phyloP scores from a whole-genome alignment of 1,140 invertebrate genomes.

The Octopus sinensis region DNA sequence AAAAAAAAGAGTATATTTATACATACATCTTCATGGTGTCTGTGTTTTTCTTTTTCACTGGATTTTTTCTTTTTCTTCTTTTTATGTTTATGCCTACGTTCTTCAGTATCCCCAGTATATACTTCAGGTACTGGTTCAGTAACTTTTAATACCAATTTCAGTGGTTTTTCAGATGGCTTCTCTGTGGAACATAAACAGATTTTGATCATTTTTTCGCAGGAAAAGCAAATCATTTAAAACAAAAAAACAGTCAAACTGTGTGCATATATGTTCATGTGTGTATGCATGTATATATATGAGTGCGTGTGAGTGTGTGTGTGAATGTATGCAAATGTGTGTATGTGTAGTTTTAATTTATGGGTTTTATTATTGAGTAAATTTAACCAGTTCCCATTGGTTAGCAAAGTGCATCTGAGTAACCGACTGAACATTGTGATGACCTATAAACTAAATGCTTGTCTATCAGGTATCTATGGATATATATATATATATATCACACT shows the following conservation, averaged over 20 bases:
- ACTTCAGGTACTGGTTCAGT: constrained; percentile 59
- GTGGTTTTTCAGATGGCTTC: constrained; percentile 55
- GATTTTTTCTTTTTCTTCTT: constrained; percentile 54
- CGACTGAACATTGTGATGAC: too few relatives aligned
- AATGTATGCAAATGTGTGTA: too few relatives aligned
- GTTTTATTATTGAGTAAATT: too few relatives aligned
- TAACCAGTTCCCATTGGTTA: too few relatives aligned
- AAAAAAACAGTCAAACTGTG: neutral
- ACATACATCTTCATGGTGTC: constrained; percentile 21
- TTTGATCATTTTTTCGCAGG: neutral
- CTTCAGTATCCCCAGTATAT: constrained; percentile 27
- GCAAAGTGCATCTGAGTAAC: too few relatives aligned
- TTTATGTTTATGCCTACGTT: constrained; percentile 47
- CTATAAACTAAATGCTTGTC: too few relatives aligned
- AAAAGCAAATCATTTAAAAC: neutral
- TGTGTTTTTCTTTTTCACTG: constrained; percentile 41
- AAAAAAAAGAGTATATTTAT: neutral
- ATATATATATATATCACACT: too few relatives aligned
- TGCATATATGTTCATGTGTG: too few relatives aligned
- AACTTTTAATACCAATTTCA: constrained; percentile 81
- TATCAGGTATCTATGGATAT: too few relatives aligned
- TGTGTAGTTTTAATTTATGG: too few relatives aligned
- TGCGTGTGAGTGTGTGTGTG: too few relatives aligned
- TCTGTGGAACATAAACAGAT: constrained; percentile 4
- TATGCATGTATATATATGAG: too few relatives aligned